These are phyloP conservation scores for Philotrypesis tridentata DNA, from an alignment of 1,140 invertebrate genomes.

Conservation along the genomic window DNA sequence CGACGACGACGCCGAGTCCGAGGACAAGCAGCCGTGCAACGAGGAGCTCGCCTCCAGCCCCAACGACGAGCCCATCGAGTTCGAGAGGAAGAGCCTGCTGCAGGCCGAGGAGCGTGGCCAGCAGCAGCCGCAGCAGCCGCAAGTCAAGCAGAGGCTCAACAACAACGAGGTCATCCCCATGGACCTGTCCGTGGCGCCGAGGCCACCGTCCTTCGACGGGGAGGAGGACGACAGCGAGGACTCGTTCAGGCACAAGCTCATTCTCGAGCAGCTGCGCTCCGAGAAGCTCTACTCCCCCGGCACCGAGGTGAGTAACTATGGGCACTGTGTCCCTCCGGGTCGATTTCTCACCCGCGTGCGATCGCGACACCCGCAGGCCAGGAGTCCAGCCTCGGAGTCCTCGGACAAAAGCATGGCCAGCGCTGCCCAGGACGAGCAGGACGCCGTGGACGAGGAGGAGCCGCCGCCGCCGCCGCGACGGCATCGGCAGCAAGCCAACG, in stretches of 20 bases:
- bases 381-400: conserved; percentile 70
- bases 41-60: conserved; percentile 48
- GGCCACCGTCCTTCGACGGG: conserved; percentile 65
- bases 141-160: conserved; percentile 66
- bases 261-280: conserved; percentile 68
- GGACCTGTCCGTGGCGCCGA: conserved; percentile 69
- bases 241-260: conserved; percentile 70
- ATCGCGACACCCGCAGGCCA: conserved; percentile 58
- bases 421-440: conserved; percentile 63
- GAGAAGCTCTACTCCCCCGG: conserved; percentile 69
- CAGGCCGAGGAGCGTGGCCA: not conserved
- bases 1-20: conserved; percentile 64
- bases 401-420: conserved; percentile 68
- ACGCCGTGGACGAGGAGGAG: conserved; percentile 64
- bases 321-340: not conserved
- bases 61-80: conserved; percentile 67
- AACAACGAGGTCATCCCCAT: conserved; percentile 72
- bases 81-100: too few relatives aligned
- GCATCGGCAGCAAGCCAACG: conserved; percentile 60
- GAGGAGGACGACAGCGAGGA: conserved; percentile 66
- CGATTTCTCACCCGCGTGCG: too few relatives aligned
- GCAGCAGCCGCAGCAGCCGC: conserved; percentile 48
- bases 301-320: conserved; percentile 61
- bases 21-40: conserved; percentile 62
- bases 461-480: conserved; percentile 53